Evolutionary conservation across 1,140 invertebrate species (phyloP).

Genomic region (Apis dorsata): DNA sequence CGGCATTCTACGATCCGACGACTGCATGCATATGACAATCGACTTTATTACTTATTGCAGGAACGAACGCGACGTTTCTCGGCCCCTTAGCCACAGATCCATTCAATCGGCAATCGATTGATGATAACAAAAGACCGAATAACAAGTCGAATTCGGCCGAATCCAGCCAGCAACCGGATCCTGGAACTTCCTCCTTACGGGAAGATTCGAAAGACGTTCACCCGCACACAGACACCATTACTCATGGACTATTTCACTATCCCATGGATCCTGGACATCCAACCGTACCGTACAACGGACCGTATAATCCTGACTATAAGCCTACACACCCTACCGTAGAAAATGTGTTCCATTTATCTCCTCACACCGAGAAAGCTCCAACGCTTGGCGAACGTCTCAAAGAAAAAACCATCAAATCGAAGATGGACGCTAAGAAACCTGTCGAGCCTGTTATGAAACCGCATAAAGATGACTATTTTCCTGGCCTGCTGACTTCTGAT

Average conservation of each 20-base stretch:
- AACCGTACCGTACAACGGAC: constrained; percentile 75
- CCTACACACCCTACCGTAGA: constrained; percentile 72
- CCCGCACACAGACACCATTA: constrained; percentile 22
- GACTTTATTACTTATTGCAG: constrained; percentile 78
- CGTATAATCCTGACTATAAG: constrained; percentile 78
- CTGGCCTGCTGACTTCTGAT: constrained; percentile 72
- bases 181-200: constrained; percentile 34
- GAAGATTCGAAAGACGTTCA: constrained; percentile 52
- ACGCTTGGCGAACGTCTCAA: constrained; percentile 53
- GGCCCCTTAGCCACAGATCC: constrained; percentile 68
- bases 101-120: constrained; percentile 60
- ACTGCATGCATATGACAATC: constrained; percentile 68
- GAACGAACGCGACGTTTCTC: constrained; percentile 72
- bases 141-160: constrained; percentile 65
- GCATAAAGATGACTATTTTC: constrained; percentile 70
- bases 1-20: constrained; percentile 15
- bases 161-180: constrained; percentile 63
- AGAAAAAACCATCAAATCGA: constrained; percentile 67
- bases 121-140: constrained; percentile 64
- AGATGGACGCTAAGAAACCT: constrained; percentile 72
- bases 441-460: constrained; percentile 69
- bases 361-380: constrained; percentile 64
- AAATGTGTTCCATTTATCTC: constrained; percentile 72
- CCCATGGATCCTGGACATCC: constrained; percentile 77
- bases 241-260: constrained; percentile 69